These are phyloP conservation scores for Paradoxurus hermaphroditus DNA, from an alignment of 2,113 vertebrate genomes.

Conservation along the genomic window DNA sequence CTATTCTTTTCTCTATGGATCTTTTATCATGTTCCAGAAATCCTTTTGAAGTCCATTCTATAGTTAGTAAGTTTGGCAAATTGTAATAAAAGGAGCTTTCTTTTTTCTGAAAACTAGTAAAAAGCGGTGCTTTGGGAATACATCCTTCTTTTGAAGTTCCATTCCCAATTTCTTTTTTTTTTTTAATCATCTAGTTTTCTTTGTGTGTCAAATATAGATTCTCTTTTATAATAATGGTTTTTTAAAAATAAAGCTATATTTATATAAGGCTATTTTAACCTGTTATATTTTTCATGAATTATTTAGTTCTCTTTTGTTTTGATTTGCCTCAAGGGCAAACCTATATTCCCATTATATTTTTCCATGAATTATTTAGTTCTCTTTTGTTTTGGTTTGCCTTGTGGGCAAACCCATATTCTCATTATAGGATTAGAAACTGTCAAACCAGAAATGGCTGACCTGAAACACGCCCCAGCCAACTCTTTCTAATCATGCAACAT, in stretches of 20 bases:
- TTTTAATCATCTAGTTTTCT: constrained; percentile 18
- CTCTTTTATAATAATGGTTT: constrained; percentile 28
- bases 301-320: constrained; percentile 26
- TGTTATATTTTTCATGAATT: constrained; percentile 36
- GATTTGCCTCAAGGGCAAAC: constrained; percentile 20
- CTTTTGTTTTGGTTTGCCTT: constrained; percentile 21
- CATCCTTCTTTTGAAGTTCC: background rate
- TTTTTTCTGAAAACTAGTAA: constrained; percentile 31
- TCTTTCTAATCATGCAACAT: constrained; percentile 7
- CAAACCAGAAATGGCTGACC: background rate
- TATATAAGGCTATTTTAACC: background rate
- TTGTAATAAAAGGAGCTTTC: background rate
- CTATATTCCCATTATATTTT: constrained; percentile 27
- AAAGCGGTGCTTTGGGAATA: background rate
- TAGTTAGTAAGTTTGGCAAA: constrained; percentile 30
- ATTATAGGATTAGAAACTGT: constrained; percentile 32
- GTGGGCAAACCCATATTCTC: constrained; percentile 24
- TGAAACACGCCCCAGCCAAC: background rate
- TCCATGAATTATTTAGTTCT: constrained; percentile 29
- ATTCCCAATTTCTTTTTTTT: background rate
- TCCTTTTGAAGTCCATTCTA: constrained; percentile 26
- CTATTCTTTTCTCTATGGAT: background rate
- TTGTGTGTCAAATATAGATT: background rate
- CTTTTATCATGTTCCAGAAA: constrained; percentile 38
- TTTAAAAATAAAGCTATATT: background rate